These are phyloP conservation scores for Epinotia ramella DNA, from an alignment of 2,888 invertebrate genomes.

Conservation along the genomic window DNA sequence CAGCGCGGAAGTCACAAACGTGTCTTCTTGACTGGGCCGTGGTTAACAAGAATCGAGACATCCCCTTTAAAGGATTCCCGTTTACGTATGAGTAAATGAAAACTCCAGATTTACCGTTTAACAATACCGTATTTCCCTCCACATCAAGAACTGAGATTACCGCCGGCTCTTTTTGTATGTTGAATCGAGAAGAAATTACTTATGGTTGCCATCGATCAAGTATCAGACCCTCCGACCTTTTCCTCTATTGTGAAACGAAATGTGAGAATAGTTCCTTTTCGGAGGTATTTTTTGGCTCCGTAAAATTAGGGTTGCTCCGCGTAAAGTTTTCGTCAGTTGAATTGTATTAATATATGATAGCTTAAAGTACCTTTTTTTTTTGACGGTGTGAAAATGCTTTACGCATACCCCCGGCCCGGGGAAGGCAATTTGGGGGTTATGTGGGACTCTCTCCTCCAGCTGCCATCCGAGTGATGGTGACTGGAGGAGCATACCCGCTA, in stretches of 20 bases:
- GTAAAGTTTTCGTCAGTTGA: background rate
- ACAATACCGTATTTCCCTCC: slow-evolving; percentile 5
- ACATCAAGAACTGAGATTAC: slow-evolving; percentile 12
- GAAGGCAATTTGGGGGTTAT: too few species aligned
- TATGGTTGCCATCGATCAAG: slow-evolving; percentile 40
- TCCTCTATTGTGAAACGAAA: slow-evolving; percentile 37
- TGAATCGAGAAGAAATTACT: slow-evolving; percentile 38
- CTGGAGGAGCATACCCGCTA: too few species aligned
- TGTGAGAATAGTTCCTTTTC: slow-evolving; percentile 37
- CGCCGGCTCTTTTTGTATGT: slow-evolving; percentile 20
- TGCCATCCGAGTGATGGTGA: too few species aligned
- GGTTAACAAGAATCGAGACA: too few species aligned
- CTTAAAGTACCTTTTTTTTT: too few species aligned
- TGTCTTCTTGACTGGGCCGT: too few species aligned
- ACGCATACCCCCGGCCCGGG: too few species aligned
- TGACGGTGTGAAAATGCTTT: too few species aligned
- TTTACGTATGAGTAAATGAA: background rate
- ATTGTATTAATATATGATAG: background rate
- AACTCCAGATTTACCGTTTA: background rate
- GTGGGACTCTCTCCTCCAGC: too few species aligned
- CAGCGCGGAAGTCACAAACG: too few species aligned
- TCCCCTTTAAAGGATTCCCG: background rate
- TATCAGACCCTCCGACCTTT: slow-evolving; percentile 37
- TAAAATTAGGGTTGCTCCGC: slow-evolving; percentile 1
- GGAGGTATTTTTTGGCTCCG: slow-evolving; percentile 19